phyloP scores from a whole-genome alignment of 2,888 invertebrate genomes.

The Nyleta sp. region DNA sequence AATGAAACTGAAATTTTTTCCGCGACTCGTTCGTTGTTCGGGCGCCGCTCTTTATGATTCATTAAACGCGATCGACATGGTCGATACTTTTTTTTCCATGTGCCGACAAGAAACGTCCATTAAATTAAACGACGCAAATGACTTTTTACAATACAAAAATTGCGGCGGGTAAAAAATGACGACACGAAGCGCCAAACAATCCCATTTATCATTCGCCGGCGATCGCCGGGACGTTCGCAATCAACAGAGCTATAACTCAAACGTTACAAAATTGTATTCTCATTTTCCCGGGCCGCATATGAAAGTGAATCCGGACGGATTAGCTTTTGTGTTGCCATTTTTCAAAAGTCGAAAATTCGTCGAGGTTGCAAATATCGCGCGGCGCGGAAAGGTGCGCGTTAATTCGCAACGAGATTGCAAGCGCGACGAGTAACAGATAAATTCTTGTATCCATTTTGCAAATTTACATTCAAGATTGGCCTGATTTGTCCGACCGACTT shows the following conservation, averaged over 20 bases:
- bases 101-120: background rate
- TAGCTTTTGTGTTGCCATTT: slow-evolving; percentile 7
- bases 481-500: slow-evolving; percentile 23
- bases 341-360: slow-evolving; percentile 18
- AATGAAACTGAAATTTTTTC: slow-evolving; percentile 30
- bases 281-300: background rate
- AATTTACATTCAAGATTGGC: slow-evolving; percentile 32
- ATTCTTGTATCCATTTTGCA: slow-evolving; percentile 25
- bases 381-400: slow-evolving; percentile 10
- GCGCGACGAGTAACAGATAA: slow-evolving; percentile 25
- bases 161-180: slow-evolving; percentile 1
- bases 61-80: slow-evolving; percentile 3
- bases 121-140: background rate
- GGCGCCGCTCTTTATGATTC: slow-evolving; percentile 13
- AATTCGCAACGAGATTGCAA: slow-evolving; percentile 10
- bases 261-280: slow-evolving; percentile 6
- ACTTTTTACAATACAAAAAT: background rate
- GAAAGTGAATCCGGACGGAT: background rate
- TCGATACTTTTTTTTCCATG: too few relatives aligned
- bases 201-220: background rate
- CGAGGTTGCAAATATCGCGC: slow-evolving; percentile 24
- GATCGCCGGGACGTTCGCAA: background rate
- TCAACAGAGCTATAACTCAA: slow-evolving; percentile 3
- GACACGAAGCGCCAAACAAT: background rate
- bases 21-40: slow-evolving; percentile 8